A percentile compares a stretch with the other conserved stretches of the same genome.
phyloP scores from a whole-genome alignment of 2,113 vertebrate species.

The Tachysurus vachellii region DNA sequence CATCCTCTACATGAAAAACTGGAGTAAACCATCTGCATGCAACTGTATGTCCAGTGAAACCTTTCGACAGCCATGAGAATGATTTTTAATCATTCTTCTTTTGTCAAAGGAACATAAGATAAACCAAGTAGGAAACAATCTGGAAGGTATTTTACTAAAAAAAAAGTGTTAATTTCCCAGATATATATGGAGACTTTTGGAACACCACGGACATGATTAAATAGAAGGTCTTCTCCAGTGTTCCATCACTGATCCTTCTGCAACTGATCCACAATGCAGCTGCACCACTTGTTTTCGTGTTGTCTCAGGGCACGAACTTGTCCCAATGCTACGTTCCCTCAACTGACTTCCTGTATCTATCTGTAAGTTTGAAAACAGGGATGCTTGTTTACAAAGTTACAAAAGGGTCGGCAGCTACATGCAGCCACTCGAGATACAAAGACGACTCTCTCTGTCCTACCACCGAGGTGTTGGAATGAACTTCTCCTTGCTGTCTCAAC shows the following conservation, averaged over 20 bases:
- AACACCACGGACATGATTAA: not conserved
- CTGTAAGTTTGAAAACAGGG: not conserved
- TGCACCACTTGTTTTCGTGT: not conserved
- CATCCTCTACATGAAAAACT: no score
- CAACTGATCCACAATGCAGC: not conserved
- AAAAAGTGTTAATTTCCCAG: no score
- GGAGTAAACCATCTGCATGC: no score
- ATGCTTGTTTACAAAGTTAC: not conserved
- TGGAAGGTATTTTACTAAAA: no score
- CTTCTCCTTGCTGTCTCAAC: not conserved
- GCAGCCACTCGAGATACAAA: not conserved
- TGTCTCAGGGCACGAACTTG: not conserved
- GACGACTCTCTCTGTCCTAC: not conserved
- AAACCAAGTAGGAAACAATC: no score
- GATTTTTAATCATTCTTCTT: no score
- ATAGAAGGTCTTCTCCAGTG: not conserved
- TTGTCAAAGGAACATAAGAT: no score
- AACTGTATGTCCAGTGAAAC: no score
- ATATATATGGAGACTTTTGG: no score
- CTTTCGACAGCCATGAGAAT: no score
- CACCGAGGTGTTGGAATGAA: not conserved
- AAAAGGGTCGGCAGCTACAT: not conserved
- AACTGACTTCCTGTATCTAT: not conserved
- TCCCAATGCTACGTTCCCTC: not conserved
- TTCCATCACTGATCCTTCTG: not conserved